Percentiles rank a stretch among this genome's conserved stretches.
phyloP scores from a whole-genome alignment of 1,140 invertebrate species.

The Hyphantria cunea region DNA sequence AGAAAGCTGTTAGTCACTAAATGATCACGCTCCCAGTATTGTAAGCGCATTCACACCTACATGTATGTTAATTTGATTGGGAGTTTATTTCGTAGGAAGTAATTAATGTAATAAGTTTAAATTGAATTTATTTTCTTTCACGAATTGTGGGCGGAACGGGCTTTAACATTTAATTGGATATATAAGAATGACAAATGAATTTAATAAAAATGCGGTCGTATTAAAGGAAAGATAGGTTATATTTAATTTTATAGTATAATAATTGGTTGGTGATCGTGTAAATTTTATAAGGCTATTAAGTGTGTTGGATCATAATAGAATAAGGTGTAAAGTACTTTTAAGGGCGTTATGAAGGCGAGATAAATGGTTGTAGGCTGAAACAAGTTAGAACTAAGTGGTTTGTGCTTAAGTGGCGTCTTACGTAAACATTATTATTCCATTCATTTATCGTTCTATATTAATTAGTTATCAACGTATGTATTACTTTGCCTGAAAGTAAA shows the following conservation, averaged over 20 bases:
- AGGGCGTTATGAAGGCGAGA: neutral
- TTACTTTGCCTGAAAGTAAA: no score
- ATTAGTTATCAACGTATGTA: no score
- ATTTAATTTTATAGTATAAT: conserved; percentile 16
- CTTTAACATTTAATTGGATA: conserved; percentile 28
- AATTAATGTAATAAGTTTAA: conserved; percentile 27
- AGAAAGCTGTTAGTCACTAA: conserved; percentile 16
- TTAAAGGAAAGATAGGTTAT: neutral
- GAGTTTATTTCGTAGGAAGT: conserved; percentile 13
- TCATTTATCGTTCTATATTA: no score
- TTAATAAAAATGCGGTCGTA: conserved; percentile 13
- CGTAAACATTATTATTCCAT: no score
- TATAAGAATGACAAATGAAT: conserved; percentile 25
- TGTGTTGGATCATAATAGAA: conserved; percentile 3
- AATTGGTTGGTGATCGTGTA: conserved; percentile 3
- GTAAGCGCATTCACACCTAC: conserved; percentile 21
- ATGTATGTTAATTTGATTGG: conserved; percentile 17
- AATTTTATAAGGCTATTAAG: conserved; percentile 3
- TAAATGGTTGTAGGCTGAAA: neutral
- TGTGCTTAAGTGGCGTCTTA: no score
- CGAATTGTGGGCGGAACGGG: conserved; percentile 9
- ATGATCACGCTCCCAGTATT: conserved; percentile 18
- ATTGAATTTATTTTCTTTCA: conserved; percentile 22
- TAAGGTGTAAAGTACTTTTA: neutral
- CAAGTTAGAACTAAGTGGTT: no score